phyloP scores from a whole-genome alignment of 2,888 invertebrate species.

The Brenthis ino region DNA sequence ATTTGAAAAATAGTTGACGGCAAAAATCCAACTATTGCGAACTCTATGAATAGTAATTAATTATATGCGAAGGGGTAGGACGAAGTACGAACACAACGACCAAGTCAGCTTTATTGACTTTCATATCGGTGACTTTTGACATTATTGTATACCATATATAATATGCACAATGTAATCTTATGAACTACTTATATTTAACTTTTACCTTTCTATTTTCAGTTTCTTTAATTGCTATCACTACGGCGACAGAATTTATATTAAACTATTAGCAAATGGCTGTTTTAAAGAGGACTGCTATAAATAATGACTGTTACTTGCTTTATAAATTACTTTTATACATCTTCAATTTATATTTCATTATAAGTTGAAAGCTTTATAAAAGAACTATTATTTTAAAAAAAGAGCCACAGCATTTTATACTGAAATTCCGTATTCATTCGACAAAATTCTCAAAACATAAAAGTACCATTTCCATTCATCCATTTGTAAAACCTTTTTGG shows the following conservation, averaged over 20 bases:
- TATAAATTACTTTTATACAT: not conserved
- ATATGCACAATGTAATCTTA: not conserved
- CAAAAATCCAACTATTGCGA: slow-evolving; percentile 4
- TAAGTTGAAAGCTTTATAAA: slow-evolving; percentile 6
- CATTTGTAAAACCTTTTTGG: slow-evolving; percentile 28
- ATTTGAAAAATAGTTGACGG: slow-evolving; percentile 10
- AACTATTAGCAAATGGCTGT: no score
- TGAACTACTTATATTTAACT: no score
- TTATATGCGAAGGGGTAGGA: slow-evolving; percentile 14
- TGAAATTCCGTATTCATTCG: slow-evolving; percentile 19
- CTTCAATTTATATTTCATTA: not conserved
- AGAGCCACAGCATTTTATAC: slow-evolving; percentile 1
- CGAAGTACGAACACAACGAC: slow-evolving; percentile 6
- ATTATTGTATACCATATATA: not conserved
- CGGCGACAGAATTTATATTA: no score
- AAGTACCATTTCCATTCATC: slow-evolving; percentile 23
- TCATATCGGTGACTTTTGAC: not conserved
- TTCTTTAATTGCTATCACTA: no score
- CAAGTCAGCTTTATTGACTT: slow-evolving; percentile 3
- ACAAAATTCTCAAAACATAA: slow-evolving; percentile 22
- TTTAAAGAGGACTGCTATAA: no score
- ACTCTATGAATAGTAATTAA: slow-evolving; percentile 28
- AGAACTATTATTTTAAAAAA: slow-evolving; percentile 17
- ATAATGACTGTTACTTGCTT: no score
- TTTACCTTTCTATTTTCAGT: no score